phyloP scores from a whole-genome alignment of 2,113 vertebrate species.

The Apistogramma diplotaenia region DNA sequence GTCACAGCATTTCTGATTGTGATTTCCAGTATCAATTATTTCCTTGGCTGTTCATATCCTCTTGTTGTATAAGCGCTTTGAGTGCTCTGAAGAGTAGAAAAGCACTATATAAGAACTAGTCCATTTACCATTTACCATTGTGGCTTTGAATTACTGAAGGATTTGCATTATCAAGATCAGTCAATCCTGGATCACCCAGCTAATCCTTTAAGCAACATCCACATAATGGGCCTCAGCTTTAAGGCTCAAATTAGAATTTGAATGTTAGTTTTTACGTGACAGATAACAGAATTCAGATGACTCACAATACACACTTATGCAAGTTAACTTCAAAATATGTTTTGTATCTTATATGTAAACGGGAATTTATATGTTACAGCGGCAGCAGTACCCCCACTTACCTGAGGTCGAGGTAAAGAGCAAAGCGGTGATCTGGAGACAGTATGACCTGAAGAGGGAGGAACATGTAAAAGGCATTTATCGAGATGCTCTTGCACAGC shows the following conservation, averaged over 20 bases:
- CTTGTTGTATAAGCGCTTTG: too few relatives aligned
- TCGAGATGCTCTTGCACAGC: constrained; percentile 34
- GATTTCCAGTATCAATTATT: not conserved
- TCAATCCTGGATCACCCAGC: too few relatives aligned
- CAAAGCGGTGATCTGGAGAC: constrained; percentile 46
- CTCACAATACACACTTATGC: not conserved
- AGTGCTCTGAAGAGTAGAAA: too few relatives aligned
- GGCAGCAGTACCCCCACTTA: constrained; percentile 39
- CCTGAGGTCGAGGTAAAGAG: not conserved
- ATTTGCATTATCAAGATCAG: not conserved
- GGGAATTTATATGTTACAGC: not conserved
- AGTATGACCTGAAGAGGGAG: constrained; percentile 25
- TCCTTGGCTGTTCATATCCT: too few relatives aligned
- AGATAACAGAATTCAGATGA: not conserved
- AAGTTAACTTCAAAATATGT: not conserved
- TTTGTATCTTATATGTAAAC: not conserved
- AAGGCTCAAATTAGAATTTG: too few relatives aligned
- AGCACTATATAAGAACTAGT: too few relatives aligned
- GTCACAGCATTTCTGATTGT: not conserved
- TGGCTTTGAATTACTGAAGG: not conserved
- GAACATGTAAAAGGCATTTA: constrained; percentile 24
- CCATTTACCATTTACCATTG: too few relatives aligned
- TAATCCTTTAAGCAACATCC: too few relatives aligned
- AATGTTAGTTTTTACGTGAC: not conserved
- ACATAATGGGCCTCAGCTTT: too few relatives aligned